A percentile compares a stretch with the other conserved stretches of the same genome.
Evolutionary conservation across 2,797 vertebrate species (phyloP).

Genomic region (Mormyrops boulengeri): DNA sequence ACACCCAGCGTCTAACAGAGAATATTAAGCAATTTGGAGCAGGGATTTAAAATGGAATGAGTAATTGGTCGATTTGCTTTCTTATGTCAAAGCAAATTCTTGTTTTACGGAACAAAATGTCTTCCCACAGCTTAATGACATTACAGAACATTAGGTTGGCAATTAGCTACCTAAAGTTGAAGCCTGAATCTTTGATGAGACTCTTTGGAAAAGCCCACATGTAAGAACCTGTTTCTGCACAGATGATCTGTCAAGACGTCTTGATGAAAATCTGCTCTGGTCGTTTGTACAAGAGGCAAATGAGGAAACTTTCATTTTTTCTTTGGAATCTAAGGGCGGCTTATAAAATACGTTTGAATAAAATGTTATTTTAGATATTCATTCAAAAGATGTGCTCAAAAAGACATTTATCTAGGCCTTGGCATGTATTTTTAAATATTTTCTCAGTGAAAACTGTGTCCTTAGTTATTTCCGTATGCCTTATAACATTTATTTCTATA

Average conservation of each 20-base stretch:
- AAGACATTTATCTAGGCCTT: background rate
- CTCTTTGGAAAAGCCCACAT: conserved; percentile 6
- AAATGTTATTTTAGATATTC: background rate
- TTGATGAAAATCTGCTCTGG: background rate
- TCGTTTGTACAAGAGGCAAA: background rate
- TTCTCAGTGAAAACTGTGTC: background rate
- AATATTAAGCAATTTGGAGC: conserved; percentile 23
- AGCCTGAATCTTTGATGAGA: conserved; percentile 13
- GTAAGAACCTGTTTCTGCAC: background rate
- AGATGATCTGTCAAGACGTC: background rate
- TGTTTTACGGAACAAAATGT: background rate
- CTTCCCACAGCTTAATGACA: conserved; percentile 14
- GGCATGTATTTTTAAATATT: background rate
- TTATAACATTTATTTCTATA: background rate
- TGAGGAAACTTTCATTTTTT: background rate
- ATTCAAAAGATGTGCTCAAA: background rate
- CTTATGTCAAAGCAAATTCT: conserved; percentile 12
- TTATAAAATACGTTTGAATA: background rate
- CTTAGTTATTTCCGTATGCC: background rate
- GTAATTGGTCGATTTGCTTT: conserved; percentile 16
- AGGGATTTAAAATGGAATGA: conserved; percentile 9
- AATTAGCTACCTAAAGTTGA: background rate
- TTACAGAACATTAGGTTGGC: conserved; percentile 7
- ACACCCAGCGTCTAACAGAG: conserved; percentile 1
- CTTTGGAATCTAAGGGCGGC: background rate